Base-by-base conservation (phyloP, 2,113 vertebrate species). In the Catharus minimus region DNA sequence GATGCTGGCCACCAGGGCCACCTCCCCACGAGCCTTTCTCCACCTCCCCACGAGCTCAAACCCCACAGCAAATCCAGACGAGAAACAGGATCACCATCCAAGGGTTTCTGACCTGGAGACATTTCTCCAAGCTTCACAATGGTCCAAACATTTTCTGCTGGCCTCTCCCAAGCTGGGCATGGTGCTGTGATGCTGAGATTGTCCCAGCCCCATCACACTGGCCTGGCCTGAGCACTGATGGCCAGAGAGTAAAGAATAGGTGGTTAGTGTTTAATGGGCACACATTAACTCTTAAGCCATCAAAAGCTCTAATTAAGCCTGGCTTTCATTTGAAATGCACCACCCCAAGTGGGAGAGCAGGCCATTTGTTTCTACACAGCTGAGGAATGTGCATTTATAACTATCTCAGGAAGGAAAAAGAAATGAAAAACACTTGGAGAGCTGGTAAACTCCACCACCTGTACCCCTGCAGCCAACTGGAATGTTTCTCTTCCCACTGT, bases 241-340 rank as follows among this genome's bases (percentile, higher is more conserved):
- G 46, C 69, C 38, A 69, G 71, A 4, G 46, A 72, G 73, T 19
- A 58, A 93, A 73, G 50, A 50, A 21, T 13, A 38, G 81, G 66
- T 77, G 62, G 46, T 60, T 87, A 69, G 46, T 27, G 38, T 87
- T 92, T 92, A 95, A 93, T 76, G 67, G 74, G n/a, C 39, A 43
- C 1, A 0, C 56, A 79, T 93, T 94, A 85, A 89, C 83, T 89
- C 66, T 82, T 84, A 79, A 89, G 55, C 43, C 88, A 87, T 92
- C 86, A 69, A 89, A 94, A 90, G 58, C 74, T 79, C 50, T 92
- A 93, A 93, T 95, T 92, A 95, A 95, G 50, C 81, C 83, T 72
- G 92, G 52, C 24, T 96, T 90, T 90, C 71, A 76, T 96, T 92
- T 92, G 62, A 89, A 93, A 89, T 2, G 3, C 16, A 81, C 61